Evolutionary conservation across 2,797 vertebrate species (phyloP), one percentile per base, ranked within the genome.

Genomic region (Anas bernieri): DNA sequence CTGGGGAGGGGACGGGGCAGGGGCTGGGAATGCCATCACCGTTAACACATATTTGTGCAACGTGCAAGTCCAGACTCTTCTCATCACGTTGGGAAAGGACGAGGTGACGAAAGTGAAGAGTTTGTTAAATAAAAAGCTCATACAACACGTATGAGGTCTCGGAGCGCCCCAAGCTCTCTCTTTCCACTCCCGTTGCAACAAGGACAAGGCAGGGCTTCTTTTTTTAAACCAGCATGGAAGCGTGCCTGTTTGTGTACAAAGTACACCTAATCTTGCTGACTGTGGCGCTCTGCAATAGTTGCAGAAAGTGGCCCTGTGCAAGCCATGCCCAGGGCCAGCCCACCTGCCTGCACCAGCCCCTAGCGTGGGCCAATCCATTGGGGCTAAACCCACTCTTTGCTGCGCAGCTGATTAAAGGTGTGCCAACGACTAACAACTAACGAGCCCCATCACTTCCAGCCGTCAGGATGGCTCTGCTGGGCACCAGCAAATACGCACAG

Each of bases 401-500:
- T 56, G n/a, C 26, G 1, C 2, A n/a, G 46, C 41, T 61, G 28
- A 4, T 45, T 12, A 56, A 55, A 33, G 2, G 13, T 5, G 9
- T 62, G 14, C 41, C 77, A 17, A 79, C 10, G 0, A 25, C 72
- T 80, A 28, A 76, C 4, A 0, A 25, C 72, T 80, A 28, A 75
- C 4, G 4, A 68, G 48, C 31, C 5, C 11, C 3, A 1, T 83
- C 37, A 45, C 52, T 69, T 45, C 39, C 45, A 43, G 30, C 35
- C 17, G 74, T 58, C 4, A 48, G 33, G 58, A 98, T 98, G 98
- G 82, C 83, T 82, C 94, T 85, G 77, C 89, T 35, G n/a, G 96
- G 92, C 20, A 79, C 86, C 30, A 11, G 68, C 68, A 92, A 92
- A 31, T 56, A 83, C 8, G 13, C 17, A 0, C 50, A 58, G 64